Percentiles rank a stretch among this genome's conserved stretches.
Conservation (phyloP, 1,140 invertebrate genomes). For the Idris sp. region DNA sequence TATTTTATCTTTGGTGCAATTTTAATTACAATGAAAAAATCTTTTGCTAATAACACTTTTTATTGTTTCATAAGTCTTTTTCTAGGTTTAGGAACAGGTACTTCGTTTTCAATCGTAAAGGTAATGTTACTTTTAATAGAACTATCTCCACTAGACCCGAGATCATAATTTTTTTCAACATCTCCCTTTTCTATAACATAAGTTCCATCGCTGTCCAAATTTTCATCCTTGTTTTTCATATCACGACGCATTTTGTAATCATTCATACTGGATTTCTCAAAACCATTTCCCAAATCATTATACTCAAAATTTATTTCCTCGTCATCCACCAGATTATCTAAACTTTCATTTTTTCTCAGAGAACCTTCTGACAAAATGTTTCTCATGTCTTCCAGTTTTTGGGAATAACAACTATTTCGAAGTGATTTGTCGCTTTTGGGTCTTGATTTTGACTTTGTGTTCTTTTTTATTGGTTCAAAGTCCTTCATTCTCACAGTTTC, state of each 20-base stretch:
- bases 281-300: constrained; percentile 26
- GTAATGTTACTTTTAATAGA: constrained; percentile 69
- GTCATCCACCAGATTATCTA: constrained; percentile 16
- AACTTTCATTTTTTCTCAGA: constrained; percentile 11
- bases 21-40: no score
- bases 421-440: constrained; percentile 76
- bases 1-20: no score
- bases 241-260: constrained; percentile 23
- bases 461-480: constrained; percentile 12
- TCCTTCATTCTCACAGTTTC: constrained; percentile 26
- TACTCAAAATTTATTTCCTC: constrained; percentile 34
- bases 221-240: constrained; percentile 28
- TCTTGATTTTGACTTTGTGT: constrained; percentile 12
- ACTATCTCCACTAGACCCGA: constrained; percentile 11
- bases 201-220: constrained; percentile 67
- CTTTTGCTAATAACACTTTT: no score
- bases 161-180: constrained; percentile 44
- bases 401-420: constrained; percentile 23
- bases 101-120: constrained; percentile 71
- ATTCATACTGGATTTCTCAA: constrained; percentile 35
- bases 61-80: constrained; percentile 30
- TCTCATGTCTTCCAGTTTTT: constrained; percentile 30
- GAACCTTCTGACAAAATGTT: constrained; percentile 61
- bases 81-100: constrained; percentile 64
- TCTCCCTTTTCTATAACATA: constrained; percentile 67